Conservation (phyloP, 1,140 invertebrate species). For the Mycetomoellerius zeteki region DNA sequence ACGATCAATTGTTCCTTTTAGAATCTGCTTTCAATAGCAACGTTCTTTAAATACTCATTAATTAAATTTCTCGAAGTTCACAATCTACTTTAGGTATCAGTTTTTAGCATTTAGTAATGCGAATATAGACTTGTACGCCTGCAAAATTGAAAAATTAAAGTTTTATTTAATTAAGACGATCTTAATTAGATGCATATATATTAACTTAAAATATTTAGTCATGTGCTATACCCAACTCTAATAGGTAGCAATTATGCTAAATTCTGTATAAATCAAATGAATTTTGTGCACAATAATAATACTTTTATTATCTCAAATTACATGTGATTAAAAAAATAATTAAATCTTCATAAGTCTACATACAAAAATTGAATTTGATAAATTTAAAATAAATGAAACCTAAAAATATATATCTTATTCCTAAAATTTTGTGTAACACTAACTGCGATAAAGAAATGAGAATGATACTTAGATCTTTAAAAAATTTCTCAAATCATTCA, state of each 20-base stretch:
- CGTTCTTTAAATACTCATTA: conserved; percentile 23
- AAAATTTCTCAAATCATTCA: background rate
- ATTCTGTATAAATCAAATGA: background rate
- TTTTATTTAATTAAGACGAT: background rate
- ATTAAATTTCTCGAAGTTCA: conserved; percentile 7
- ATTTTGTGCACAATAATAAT: background rate
- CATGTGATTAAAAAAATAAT: background rate
- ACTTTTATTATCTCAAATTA: background rate
- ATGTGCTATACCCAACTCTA: background rate
- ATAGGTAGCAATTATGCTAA: background rate
- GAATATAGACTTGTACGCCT: background rate
- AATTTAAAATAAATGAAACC: background rate
- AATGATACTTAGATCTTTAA: background rate
- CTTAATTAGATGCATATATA: background rate
- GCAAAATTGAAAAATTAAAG: background rate
- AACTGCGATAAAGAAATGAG: background rate
- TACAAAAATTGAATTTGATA: background rate
- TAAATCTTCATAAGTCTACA: background rate
- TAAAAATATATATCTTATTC: background rate
- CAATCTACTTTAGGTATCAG: background rate
- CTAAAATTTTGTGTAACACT: background rate
- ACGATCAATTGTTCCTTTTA: conserved; percentile 26
- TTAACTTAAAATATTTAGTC: conserved; percentile 1
- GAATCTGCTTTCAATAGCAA: conserved; percentile 30
- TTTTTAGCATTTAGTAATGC: conserved; percentile 25